Base-by-base conservation (phyloP, 2,113 vertebrate species). In the Odontesthes bonariensis region DNA sequence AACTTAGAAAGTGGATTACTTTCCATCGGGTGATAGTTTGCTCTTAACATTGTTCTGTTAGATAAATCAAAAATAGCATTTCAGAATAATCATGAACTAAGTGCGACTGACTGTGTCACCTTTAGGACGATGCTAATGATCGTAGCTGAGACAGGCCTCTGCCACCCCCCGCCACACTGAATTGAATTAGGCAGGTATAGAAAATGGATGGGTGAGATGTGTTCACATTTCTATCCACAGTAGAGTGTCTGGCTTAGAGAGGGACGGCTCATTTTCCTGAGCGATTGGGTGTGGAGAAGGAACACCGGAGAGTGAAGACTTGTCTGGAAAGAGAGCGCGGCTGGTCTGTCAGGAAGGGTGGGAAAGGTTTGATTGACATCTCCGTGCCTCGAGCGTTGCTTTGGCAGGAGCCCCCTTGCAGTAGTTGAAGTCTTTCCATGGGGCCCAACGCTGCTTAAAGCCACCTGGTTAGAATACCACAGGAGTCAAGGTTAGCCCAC, bases 281-380 rank as follows among this genome's bases (percentile, higher is more conserved):
- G 52, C 69, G 56, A 3, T 17, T 62, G 44, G 12, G 32, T 49
- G 46, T 6, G 17, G 16, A 7, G 46, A n/a, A 49, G 19, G 17
- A 6, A 49, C 7, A 5, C 17, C 60, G 1, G 54, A 74, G 69
- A 86, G 10, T 78, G 58, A 67, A 51, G 51, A 67, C 46, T 66
- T 78, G 74, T 82, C 38, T 64, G 17, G 11, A 77, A 20, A 62
- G 23, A 49, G 52, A 51, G 57, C 64, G 57, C 59, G 11, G 76
- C 77, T n/a, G 33, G 66, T 53, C 71, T 33, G 47, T 85, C 79
- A 76, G 46, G 82, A 61, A 73, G 40, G 68, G 62, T 82, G 77
- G 74, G 63, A 53, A 35, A 63, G 42, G 54, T 46, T n/a, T 89
- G 86, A 92, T 78, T 86, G 88, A 85, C 87, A 68, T 57, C 63